These are phyloP conservation scores for Corythoichthys haematopterus DNA, from an alignment of 2,113 vertebrate species.

Conservation along the genomic window DNA sequence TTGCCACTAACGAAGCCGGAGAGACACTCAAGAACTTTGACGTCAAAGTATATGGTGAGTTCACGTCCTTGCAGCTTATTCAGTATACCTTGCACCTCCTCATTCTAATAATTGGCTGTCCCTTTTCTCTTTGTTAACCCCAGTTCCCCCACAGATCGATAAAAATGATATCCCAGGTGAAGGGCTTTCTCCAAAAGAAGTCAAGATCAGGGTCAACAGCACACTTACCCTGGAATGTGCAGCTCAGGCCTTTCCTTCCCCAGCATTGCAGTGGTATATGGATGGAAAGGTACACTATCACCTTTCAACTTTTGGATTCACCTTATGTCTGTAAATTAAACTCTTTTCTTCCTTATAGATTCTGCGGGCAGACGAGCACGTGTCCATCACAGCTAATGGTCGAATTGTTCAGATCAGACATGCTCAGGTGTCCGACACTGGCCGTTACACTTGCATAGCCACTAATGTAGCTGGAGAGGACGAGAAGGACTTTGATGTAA, in stretches of 20 bases:
- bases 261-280: constrained; percentile 90
- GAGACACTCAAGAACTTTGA: constrained; percentile 87
- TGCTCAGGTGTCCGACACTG: constrained; percentile 86
- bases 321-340: background rate
- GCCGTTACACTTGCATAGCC: constrained; percentile 90
- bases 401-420: constrained; percentile 81
- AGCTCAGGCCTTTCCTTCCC: constrained; percentile 81
- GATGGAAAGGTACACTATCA: constrained; percentile 82
- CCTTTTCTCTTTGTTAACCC: constrained; percentile 7
- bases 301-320: background rate
- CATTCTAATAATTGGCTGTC: background rate
- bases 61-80: background rate
- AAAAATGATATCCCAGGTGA: constrained; percentile 78
- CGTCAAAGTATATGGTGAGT: constrained; percentile 90
- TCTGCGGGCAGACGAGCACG: constrained; percentile 71
- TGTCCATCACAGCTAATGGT: constrained; percentile 77
- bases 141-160: constrained; percentile 91
- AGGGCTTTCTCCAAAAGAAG: constrained; percentile 82
- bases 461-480: constrained; percentile 93
- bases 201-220: constrained; percentile 91
- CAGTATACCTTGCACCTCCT: background rate
- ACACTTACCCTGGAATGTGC: constrained; percentile 87
- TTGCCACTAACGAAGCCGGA: constrained; percentile 93
- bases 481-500: constrained; percentile 98
- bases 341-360: constrained; percentile 66